Evolutionary conservation across 2,888 invertebrate genomes (phyloP), one percentile per base, ranked within the genome.

Genomic region (Scaptomyza caliginosa): DNA sequence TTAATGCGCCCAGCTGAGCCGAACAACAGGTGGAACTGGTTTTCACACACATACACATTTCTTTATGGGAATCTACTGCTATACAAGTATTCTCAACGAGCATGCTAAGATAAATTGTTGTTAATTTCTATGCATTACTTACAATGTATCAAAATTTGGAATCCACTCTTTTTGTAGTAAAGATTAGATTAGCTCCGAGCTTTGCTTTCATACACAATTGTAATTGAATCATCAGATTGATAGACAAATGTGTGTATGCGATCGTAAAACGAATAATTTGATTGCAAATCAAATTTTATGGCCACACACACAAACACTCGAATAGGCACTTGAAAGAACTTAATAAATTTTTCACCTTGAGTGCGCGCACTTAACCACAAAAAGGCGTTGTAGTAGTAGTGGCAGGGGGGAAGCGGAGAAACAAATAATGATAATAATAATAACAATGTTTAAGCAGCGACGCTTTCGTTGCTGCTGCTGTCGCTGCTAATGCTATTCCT

Each of bases 291-390:
- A 58, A 76, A 58, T 69, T 70, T 73, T 62, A 66, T 70, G 58
- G 60, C 43, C 67, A 58, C 70, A n/a, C 7, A 74, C 66, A 74
- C 70, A 52, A 46, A 63, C 67, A 58, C 74, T 69, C 50, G 39
- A 67, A 63, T 59, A 74, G 67, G 65, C 67, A 83, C 77, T 83
- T 58, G 65, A 70, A 82, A 82, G 79, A 82, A 80, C 79, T 74
- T 65, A 80, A 80, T 77, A 77, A 72, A 83, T 80, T 77, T 70
- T 80, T 80, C 80, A 77, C 80, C 80, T 83, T 80, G 79, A 77
- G 77, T 83, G 42, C 80, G 74, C 77, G 80, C 73, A 78, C 82
- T 80, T 79, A 82, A 69, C 80, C 80, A 71, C 76, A 67, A 67
- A 75, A 68, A 73, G 63, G 49, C 64, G 58, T 40, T 8, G 8